Evolutionary conservation across 2,888 invertebrate genomes (phyloP), one percentile per base, ranked within the genome.

Genomic region (Eristalinus sepulchralis): DNA sequence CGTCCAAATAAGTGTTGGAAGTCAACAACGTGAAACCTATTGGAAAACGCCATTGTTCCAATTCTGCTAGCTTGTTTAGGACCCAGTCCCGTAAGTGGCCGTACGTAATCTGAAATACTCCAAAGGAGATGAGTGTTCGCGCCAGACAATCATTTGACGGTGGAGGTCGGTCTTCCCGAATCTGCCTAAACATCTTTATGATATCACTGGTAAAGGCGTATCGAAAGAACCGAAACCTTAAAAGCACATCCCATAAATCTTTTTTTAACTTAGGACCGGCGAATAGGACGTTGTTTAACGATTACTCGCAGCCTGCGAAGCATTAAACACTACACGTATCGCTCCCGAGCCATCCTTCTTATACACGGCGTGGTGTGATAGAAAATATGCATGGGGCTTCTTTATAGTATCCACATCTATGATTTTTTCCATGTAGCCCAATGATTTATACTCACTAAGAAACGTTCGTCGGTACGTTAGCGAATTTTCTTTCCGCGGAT

Each of bases 261-360:
- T 47, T 33, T 39, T 64, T 36, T n/a, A 64, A 11, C 24, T 64
- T 64, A 17, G 64, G 39, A 10, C 64, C 64, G 39, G 22, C 64
- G 27, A 67, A 4, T 4, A 67, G 27, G n/a, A 17, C n/a, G 9
- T 67, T 53, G 31, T 67, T 67, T 67, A 67, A 27, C 53, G 27
- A 67, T 67, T 67, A 31, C 53, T 67, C 17, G 53, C 66, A 47
- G 66, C 27, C 17, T 67, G 17, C 2, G 53, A 53, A 9, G 66
- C 47, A 27, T 53, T 66, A 27, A 66, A 53, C 13, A 66, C 53
- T 24, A 66, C 66, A 13, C 66, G 66, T 47, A 66, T 24, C n/a
- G 66, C 66, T 53, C 27, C 53, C 11, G 66, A 67, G 17, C 66
- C 53, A 27, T 66, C 66, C 11, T 0, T 66, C 22, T 47, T 66